phyloP scores from a whole-genome alignment of 2,113 vertebrate species.

The Rallus limicola region DNA sequence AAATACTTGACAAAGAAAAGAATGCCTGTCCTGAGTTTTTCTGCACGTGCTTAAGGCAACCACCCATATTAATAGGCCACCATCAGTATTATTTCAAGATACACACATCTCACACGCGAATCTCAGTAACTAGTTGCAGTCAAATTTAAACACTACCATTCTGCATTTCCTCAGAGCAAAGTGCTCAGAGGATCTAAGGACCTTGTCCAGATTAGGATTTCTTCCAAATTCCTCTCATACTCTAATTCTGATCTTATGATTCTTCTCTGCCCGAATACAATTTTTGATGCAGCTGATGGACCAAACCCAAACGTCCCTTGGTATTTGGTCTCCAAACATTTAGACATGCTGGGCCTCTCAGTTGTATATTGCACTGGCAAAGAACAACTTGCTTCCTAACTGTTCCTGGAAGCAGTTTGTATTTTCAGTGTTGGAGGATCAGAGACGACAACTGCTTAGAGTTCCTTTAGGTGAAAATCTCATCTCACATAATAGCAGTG shows the following conservation, averaged over 20 bases:
- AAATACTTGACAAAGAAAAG: not conserved
- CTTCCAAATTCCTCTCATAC: not conserved
- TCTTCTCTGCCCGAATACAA: not conserved
- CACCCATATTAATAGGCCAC: too few relatives aligned
- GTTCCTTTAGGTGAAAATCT: not conserved
- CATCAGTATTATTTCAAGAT: not conserved
- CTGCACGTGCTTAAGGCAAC: not conserved
- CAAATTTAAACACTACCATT: not conserved
- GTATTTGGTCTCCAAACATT: not conserved
- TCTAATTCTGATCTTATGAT: not conserved
- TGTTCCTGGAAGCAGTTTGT: not conserved
- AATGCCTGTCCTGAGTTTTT: not conserved
- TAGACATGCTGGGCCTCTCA: not conserved
- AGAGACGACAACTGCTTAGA: not conserved
- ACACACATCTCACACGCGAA: not conserved
- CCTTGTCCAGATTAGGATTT: not conserved
- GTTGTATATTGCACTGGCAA: not conserved
- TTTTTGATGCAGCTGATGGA: not conserved
- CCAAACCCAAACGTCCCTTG: not conserved
- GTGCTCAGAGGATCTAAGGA: not conserved
- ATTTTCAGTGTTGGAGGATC: not conserved
- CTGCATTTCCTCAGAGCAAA: not conserved
- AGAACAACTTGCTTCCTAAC: not conserved
- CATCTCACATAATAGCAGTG: not conserved
- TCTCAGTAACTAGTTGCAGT: not conserved